Conservation (phyloP, 2,797 vertebrate genomes). For the Aulostomus chinensis region DNA sequence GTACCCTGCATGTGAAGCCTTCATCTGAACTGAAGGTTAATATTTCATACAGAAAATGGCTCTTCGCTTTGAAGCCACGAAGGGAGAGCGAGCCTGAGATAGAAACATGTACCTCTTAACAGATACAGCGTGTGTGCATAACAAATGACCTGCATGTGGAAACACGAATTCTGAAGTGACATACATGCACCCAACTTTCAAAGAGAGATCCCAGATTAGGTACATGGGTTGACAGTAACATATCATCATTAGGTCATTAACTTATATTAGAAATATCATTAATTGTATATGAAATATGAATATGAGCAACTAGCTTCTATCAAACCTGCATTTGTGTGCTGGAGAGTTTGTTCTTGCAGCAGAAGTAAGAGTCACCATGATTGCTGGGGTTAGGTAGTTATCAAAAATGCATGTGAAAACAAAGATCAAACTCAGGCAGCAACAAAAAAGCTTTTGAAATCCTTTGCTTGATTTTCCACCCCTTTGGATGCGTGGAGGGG, state of each 20-base stretch:
- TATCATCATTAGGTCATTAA: constrained; percentile 13
- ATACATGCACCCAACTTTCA: constrained; percentile 1
- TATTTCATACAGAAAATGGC: constrained; percentile 70
- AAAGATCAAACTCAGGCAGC: constrained; percentile 10
- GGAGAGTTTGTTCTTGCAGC: background rate
- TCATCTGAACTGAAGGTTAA: constrained; percentile 54
- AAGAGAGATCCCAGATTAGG: constrained; percentile 2
- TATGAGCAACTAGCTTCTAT: too few relatives aligned
- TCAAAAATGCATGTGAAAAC: constrained; percentile 44
- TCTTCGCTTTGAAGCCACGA: constrained; percentile 29
- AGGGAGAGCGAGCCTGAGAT: constrained; percentile 16
- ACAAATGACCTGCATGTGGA: constrained; percentile 22
- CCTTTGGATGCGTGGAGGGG: too few relatives aligned
- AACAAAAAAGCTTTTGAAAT: constrained; percentile 9
- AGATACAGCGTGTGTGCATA: constrained; percentile 26
- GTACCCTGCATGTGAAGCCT: constrained; percentile 29
- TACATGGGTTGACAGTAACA: background rate
- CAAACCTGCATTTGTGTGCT: background rate
- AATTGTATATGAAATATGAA: too few relatives aligned
- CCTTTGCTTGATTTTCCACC: background rate
- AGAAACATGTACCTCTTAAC: constrained; percentile 47
- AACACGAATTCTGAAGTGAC: constrained; percentile 21
- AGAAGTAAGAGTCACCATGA: constrained; percentile 6
- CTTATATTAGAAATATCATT: background rate
- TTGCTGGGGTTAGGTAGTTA: background rate